phyloP scores from a whole-genome alignment of 2,797 vertebrate species.

The Ctenopoma multispine region DNA sequence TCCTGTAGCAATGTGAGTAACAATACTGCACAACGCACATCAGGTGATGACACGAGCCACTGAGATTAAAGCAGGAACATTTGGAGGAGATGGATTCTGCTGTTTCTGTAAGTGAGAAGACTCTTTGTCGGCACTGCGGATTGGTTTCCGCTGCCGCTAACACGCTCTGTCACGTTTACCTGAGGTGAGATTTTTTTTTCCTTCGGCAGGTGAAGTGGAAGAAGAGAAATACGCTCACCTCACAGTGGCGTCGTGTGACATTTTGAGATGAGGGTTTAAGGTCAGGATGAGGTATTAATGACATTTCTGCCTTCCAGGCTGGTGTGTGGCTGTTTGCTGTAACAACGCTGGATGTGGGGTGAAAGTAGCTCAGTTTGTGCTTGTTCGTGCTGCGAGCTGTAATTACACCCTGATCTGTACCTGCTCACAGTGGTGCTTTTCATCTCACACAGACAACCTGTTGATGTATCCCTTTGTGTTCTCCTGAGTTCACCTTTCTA shows the following conservation, averaged over 20 bases:
- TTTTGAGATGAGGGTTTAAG: neutral
- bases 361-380: no score
- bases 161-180: neutral
- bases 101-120: slow-evolving; percentile 10
- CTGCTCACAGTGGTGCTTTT: no score
- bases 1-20: neutral
- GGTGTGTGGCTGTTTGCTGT: no score
- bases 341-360: no score
- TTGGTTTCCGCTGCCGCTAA: slow-evolving; percentile 22
- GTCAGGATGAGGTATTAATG: neutral
- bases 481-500: no score
- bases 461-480: no score
- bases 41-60: neutral
- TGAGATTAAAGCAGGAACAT: neutral
- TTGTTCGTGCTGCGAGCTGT: no score
- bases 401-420: no score
- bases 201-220: neutral
- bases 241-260: neutral
- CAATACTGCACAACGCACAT: neutral
- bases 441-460: no score
- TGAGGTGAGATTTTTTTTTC: neutral
- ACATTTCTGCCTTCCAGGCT: neutral
- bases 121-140: neutral
- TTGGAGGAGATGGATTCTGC: neutral
- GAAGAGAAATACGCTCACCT: neutral